A percentile compares a stretch with the other conserved stretches of the same genome.
Conservation (phyloP, 2,888 invertebrate species). For the Torymus auratus region DNA sequence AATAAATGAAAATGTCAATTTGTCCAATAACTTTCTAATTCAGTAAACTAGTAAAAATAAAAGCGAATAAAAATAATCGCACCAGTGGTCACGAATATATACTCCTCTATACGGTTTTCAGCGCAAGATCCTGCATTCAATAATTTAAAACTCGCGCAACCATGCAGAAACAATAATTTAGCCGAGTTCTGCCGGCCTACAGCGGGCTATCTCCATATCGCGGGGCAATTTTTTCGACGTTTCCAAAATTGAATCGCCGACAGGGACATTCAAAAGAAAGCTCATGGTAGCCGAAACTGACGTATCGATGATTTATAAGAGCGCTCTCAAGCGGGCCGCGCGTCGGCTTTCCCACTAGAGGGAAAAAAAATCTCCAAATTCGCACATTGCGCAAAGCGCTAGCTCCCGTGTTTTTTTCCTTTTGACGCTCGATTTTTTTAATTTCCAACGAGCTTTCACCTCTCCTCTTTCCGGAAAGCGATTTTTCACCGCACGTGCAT, state of each 20-base stretch:
- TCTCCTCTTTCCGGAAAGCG: neutral
- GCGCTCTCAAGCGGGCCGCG: neutral
- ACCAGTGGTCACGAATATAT: neutral
- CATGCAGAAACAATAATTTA: slow-evolving; percentile 37
- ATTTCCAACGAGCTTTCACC: slow-evolving; percentile 21
- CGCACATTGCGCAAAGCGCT: neutral
- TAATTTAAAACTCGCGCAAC: slow-evolving; percentile 20
- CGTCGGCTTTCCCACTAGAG: neutral
- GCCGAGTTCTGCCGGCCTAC: neutral
- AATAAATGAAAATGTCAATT: too few relatives aligned
- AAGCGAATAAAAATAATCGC: neutral
- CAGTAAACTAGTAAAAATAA: neutral
- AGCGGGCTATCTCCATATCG: neutral
- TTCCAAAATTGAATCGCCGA: slow-evolving; percentile 32
- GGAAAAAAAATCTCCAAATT: slow-evolving; percentile 24
- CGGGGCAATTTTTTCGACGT: slow-evolving; percentile 21
- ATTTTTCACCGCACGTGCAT: slow-evolving; percentile 34
- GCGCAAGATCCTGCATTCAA: neutral
- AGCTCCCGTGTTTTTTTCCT: neutral
- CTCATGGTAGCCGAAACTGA: slow-evolving; percentile 23
- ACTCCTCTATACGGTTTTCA: neutral
- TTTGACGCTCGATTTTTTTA: slow-evolving; percentile 11
- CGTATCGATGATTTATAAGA: slow-evolving; percentile 37
- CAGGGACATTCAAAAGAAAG: slow-evolving; percentile 18
- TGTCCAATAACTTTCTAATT: neutral